Base-by-base conservation (phyloP, 1,140 invertebrate genomes). In the Ptiloglossa arizonensis region DNA sequence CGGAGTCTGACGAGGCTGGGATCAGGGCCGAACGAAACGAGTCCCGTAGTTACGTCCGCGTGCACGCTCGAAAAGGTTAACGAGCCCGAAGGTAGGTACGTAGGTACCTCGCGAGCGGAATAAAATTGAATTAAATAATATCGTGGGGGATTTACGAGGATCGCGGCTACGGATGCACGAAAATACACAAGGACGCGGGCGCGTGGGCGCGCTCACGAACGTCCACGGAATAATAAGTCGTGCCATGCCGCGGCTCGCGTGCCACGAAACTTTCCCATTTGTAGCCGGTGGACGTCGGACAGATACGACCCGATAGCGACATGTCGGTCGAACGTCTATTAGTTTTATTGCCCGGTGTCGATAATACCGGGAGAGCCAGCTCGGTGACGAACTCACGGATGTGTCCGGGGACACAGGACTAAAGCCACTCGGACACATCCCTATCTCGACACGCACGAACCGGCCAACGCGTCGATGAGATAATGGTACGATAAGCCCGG, bases 191-290 rank as follows among this genome's bases (percentile, higher is more conserved):
- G 74, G 74, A 27, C 46, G 56, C 17, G 32, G 5, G 22, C 54
- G 73, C 54, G 62, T 67, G 52, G 41, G 27, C 27, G 38, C 6
- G 32, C 41, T 41, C 57, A 60, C 63, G 46, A 67, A 66, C 41
- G 48, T 69, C 71, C 70, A 69, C 52, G 59, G 70, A 82, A 82
- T 85, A 75, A 85, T 85, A 85, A 82, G 79, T 74, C 70, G 74
- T 78, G 67, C 52, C 57, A 72, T 72, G 70, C 48, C 32, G 78
- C 50, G 68, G 71, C 85, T 89, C 83, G 88, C 88, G 88, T 89
- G 88, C 70, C 64, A 50, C 70, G 83, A 88, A 88, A 89, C 79
- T 87, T 88, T 88, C 81, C 83, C 83, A 88, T 87, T 87, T 87
- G 80, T 77, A 81, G 68, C 48, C 79, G 59, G 59, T 81, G 66